Evolutionary conservation across 2,113 vertebrate species (phyloP).

Genomic region (Seriola aureovittata): DNA sequence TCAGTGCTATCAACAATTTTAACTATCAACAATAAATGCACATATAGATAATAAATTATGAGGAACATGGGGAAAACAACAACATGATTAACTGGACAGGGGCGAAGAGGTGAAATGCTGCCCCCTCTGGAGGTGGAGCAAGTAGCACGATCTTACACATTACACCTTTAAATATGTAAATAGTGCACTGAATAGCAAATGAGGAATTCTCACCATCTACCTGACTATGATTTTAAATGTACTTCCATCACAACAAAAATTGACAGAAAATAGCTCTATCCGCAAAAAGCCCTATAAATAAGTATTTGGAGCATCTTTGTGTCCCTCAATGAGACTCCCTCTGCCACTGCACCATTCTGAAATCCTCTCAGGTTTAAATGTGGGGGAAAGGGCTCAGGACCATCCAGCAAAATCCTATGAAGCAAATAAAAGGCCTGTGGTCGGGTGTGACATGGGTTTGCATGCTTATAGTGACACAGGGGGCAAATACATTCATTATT

Average conservation of each 20-base stretch:
- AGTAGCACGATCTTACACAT: no score
- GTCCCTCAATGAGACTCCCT: background rate
- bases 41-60: no score
- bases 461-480: background rate
- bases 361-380: constrained; percentile 10
- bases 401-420: constrained; percentile 55
- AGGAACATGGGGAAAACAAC: no score
- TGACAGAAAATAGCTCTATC: background rate
- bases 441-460: background rate
- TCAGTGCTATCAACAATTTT: no score
- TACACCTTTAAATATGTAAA: no score
- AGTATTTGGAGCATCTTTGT: background rate
- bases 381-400: constrained; percentile 12
- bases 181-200: no score
- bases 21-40: no score
- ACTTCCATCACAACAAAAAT: background rate
- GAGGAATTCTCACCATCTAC: no score
- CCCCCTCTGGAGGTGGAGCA: no score
- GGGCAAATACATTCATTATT: background rate
- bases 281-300: background rate
- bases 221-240: no score
- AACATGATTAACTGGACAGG: no score
- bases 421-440: constrained; percentile 48
- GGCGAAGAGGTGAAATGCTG: no score
- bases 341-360: background rate